These are phyloP conservation scores for Rhombomys opimus DNA, from an alignment of 2,113 vertebrate genomes.

Conservation along the genomic window DNA sequence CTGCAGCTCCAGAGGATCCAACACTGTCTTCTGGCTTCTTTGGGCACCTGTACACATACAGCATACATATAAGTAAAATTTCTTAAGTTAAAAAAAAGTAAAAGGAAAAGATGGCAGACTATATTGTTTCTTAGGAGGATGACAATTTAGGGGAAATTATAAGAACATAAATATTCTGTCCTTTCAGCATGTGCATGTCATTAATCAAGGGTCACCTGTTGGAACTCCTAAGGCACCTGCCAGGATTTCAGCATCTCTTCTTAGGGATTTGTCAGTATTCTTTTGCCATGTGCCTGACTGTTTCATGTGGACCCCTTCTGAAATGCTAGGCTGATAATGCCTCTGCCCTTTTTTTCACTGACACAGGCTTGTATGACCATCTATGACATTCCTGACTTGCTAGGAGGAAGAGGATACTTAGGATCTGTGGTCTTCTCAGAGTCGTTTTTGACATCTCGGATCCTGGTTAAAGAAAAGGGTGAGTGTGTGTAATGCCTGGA, in stretches of 20 bases:
- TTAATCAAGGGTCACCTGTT: background rate
- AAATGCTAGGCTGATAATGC: background rate
- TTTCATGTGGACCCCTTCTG: background rate
- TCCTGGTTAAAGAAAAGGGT: constrained; percentile 95
- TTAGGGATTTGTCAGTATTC: constrained; percentile 28
- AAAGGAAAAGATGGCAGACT: background rate
- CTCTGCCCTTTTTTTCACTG: constrained; percentile 43
- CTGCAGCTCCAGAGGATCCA: background rate
- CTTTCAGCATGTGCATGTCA: background rate
- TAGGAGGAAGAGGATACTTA: constrained; percentile 85
- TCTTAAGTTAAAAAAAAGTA: background rate
- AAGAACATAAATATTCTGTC: background rate
- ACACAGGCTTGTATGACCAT: constrained; percentile 92
- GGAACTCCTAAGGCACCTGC: constrained; percentile 6
- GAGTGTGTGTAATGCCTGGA: constrained; percentile 4
- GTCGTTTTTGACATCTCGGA: constrained; percentile 95
- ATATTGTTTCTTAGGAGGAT: background rate
- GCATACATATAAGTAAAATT: background rate
- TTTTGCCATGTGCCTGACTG: background rate
- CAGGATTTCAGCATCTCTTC: constrained; percentile 6
- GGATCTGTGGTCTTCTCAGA: constrained; percentile 97
- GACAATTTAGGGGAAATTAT: constrained; percentile 13
- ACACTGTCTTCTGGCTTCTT: background rate
- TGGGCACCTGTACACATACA: too few relatives aligned
- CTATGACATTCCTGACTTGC: constrained; percentile 93